phyloP scores from a whole-genome alignment of 1,140 invertebrate genomes.

The Eciton burchellii region DNA sequence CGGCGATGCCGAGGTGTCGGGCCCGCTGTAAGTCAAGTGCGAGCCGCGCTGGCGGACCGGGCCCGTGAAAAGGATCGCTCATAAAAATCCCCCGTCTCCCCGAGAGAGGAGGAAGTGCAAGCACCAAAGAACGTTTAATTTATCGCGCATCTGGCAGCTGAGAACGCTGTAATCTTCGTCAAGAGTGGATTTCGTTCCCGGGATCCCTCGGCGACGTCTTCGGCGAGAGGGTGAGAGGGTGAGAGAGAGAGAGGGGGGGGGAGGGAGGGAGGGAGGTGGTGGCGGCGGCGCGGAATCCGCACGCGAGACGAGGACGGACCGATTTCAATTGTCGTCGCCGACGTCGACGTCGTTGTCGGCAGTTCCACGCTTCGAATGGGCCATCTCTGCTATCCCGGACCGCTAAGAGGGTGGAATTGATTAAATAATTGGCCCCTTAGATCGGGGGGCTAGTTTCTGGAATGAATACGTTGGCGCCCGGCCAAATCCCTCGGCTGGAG shows the following conservation, averaged over 20 bases:
- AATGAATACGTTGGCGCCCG: constrained; percentile 84
- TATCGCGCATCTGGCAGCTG: neutral
- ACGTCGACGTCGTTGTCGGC: constrained; percentile 68
- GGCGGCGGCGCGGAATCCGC: constrained; percentile 28
- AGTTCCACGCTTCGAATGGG: constrained; percentile 72
- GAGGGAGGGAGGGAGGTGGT: too few species aligned
- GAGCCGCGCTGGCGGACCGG: too few species aligned
- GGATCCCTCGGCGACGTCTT: constrained; percentile 12
- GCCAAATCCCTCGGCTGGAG: constrained; percentile 77
- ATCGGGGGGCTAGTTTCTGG: constrained; percentile 84
- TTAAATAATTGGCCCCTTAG: constrained; percentile 86
- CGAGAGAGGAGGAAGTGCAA: neutral
- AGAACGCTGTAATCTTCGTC: neutral
- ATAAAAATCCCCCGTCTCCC: too few species aligned
- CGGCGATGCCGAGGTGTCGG: too few species aligned
- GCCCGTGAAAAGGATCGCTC: too few species aligned
- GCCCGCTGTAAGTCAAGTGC: too few species aligned
- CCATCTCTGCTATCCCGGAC: constrained; percentile 73
- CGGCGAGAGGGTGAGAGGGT: too few species aligned
- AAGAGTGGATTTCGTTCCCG: constrained; percentile 17
- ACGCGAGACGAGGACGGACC: constrained; percentile 55
- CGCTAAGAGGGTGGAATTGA: constrained; percentile 85
- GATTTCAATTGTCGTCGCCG: constrained; percentile 81
- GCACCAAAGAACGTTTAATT: constrained; percentile 1
- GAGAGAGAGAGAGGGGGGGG: too few species aligned